phyloP scores from a whole-genome alignment of 1,140 invertebrate species.

The Dendrolimus kikuchii region DNA sequence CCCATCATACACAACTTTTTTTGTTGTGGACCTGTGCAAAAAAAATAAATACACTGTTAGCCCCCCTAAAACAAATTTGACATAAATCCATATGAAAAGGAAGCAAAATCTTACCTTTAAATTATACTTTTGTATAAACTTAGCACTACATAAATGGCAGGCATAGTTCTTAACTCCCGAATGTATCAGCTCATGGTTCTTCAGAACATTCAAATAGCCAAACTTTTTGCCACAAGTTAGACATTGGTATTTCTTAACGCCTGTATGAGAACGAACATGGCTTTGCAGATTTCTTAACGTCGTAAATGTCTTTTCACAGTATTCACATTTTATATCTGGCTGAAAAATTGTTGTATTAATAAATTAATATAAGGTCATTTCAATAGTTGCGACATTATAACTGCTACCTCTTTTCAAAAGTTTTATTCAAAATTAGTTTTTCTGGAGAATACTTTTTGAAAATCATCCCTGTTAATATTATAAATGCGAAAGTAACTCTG shows the following conservation, averaged over 20 bases:
- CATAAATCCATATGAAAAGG: too few relatives aligned
- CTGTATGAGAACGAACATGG: conserved; percentile 85
- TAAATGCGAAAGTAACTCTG: too few relatives aligned
- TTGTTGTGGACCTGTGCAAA: too few relatives aligned
- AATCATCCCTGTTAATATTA: too few relatives aligned
- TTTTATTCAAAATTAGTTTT: too few relatives aligned
- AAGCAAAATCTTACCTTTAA: conserved; percentile 39
- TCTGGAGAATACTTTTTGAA: too few relatives aligned
- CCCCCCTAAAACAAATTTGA: too few relatives aligned
- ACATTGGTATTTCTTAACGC: conserved; percentile 87
- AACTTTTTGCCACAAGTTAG: conserved; percentile 83
- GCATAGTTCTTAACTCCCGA: conserved; percentile 60
- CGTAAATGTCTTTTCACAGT: conserved; percentile 65
- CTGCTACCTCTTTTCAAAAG: neutral
- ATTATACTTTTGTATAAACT: conserved; percentile 62
- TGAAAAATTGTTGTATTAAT: conserved; percentile 20
- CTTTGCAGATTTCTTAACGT: conserved; percentile 63
- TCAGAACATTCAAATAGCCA: conserved; percentile 65
- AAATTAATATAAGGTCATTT: neutral
- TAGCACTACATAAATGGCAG: conserved; percentile 64
- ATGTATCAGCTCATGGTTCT: conserved; percentile 66
- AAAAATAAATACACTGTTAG: conserved; percentile 3
- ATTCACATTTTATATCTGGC: conserved; percentile 65
- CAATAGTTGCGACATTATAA: conserved; percentile 7
- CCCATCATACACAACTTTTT: too few relatives aligned